Evolutionary conservation across 2,797 vertebrate genomes (phyloP).

Genomic region (Micropoecilia bifurca): DNA sequence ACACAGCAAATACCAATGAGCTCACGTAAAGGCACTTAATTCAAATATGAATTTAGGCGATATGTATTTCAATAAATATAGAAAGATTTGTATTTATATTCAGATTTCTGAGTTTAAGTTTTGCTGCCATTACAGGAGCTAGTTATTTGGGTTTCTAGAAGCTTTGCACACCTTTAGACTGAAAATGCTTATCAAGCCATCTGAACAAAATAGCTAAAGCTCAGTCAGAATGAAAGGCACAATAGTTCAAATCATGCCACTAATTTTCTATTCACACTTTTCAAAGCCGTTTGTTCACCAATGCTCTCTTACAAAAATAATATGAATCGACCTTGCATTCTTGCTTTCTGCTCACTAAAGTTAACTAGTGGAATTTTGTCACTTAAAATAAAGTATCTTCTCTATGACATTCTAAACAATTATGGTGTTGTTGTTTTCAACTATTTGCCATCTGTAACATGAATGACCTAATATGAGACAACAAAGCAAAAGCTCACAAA

Average conservation of each 20-base stretch:
- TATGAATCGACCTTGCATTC: background rate
- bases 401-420: background rate
- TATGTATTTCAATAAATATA: too few relatives aligned
- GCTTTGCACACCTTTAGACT: background rate
- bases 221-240: background rate
- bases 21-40: background rate
- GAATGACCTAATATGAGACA: background rate
- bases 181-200: background rate
- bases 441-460: background rate
- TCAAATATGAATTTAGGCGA: background rate
- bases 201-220: background rate
- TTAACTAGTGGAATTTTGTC: background rate
- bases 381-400: background rate
- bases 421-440: background rate
- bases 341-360: background rate
- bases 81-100: background rate
- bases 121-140: background rate
- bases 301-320: background rate
- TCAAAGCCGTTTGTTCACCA: background rate
- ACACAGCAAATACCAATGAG: conserved; percentile 8
- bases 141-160: background rate
- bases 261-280: background rate
- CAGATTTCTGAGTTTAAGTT: background rate
- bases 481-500: background rate
- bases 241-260: background rate